Evolutionary conservation across 2,888 invertebrate species (phyloP).

Genomic region (Cyaniris semiargus): DNA sequence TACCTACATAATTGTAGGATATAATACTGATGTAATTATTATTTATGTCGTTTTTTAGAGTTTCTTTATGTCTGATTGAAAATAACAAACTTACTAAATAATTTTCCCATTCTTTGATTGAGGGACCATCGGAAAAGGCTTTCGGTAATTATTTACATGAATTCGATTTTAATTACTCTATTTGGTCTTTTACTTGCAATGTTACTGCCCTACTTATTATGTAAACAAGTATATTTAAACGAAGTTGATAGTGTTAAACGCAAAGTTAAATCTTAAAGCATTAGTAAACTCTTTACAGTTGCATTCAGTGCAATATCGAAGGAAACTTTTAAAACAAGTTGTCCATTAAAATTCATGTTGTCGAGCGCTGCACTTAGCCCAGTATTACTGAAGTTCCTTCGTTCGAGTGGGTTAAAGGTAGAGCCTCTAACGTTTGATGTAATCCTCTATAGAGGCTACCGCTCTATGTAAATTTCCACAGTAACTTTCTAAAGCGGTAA

Average conservation of each 20-base stretch:
- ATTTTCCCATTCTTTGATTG: not conserved
- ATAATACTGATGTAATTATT: not conserved
- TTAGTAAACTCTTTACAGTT: slow-evolving; percentile 18
- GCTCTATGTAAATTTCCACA: slow-evolving; percentile 9
- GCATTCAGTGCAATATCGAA: slow-evolving; percentile 39
- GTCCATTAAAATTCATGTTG: slow-evolving; percentile 52
- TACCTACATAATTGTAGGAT: too few relatives aligned
- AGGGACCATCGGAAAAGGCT: not conserved
- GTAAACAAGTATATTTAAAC: not conserved
- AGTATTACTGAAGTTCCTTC: slow-evolving; percentile 44
- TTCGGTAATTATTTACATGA: not conserved
- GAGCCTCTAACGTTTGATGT: slow-evolving; percentile 20
- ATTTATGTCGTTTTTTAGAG: not conserved
- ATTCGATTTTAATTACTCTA: not conserved
- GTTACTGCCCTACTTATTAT: not conserved
- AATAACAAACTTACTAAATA: not conserved
- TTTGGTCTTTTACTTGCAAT: not conserved
- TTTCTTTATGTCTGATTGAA: not conserved
- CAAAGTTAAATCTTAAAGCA: not conserved
- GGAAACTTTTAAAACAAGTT: slow-evolving; percentile 46
- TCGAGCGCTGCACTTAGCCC: slow-evolving; percentile 46
- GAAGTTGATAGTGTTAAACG: not conserved
- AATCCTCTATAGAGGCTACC: slow-evolving; percentile 6
- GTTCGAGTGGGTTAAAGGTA: slow-evolving; percentile 10
- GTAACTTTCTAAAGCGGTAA: slow-evolving; percentile 3